phyloP scores from a whole-genome alignment of 2,797 vertebrate species.

The Rhinella marina region DNA sequence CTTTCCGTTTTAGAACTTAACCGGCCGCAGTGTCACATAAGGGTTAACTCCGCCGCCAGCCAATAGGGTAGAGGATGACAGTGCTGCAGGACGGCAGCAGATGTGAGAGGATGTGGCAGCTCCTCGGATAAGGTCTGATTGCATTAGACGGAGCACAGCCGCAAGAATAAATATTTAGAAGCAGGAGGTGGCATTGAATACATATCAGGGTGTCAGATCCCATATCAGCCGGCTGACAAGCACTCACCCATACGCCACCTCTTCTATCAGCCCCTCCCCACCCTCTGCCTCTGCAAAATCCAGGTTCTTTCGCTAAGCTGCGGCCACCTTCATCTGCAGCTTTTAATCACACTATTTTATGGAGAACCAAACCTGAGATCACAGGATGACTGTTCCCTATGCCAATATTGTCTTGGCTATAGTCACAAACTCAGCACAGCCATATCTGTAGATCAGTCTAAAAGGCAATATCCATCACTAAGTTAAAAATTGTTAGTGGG shows the following conservation, averaged over 20 bases:
- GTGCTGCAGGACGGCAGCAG: conserved; percentile 68
- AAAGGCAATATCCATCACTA: too few species aligned
- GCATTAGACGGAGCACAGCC: conserved; percentile 72
- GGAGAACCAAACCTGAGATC: too few species aligned
- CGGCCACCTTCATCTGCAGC: background rate
- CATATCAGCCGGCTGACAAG: conserved; percentile 70
- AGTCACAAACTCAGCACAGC: too few species aligned
- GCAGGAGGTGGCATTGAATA: conserved; percentile 74
- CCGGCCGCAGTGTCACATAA: background rate
- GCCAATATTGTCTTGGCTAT: too few species aligned
- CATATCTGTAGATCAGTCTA: too few species aligned
- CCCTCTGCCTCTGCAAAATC: conserved; percentile 28
- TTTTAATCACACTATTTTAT: too few species aligned
- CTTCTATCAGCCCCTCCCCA: conserved; percentile 35
- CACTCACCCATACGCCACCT: conserved; percentile 56
- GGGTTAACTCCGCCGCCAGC: conserved; percentile 40
- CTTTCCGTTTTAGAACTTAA: background rate
- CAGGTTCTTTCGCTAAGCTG: conserved; percentile 6
- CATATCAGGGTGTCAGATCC: conserved; percentile 74
- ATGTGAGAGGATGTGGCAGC: conserved; percentile 76
- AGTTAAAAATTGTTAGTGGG: too few species aligned
- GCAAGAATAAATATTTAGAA: conserved; percentile 81
- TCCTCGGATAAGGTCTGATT: conserved; percentile 74
- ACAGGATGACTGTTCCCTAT: too few species aligned
- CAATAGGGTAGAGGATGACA: conserved; percentile 51